Base-by-base conservation (phyloP, 1,140 invertebrate genomes). In the Brachystomella parvula region DNA sequence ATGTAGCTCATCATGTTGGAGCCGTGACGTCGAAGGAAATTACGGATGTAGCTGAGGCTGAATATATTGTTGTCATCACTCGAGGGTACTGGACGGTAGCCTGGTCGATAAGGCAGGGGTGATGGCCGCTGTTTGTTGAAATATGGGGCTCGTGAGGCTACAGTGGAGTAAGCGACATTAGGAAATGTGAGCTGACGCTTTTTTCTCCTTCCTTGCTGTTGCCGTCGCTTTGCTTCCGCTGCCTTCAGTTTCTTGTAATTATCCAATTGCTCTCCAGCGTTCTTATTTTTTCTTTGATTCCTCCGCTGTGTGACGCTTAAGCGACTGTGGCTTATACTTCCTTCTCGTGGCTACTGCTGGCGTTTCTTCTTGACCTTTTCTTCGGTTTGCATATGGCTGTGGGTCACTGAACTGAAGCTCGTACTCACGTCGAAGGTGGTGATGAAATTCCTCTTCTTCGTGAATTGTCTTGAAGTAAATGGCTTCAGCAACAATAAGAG, bases 401-500 rank as follows among this genome's bases (percentile, higher is more conserved):
- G 53, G n/a, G n/a, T 57, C 21, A 47, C 15, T 47, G 58, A n/a
- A 35, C 9, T 60, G 19, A 31, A 60, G 29, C 15, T 59, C 57
- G 24, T 59, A 59, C 3, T 59, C 9, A 39, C 60, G 60, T 17
- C 35, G 60, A 39, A 35, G 39, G 17, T 39, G 64, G 28, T 65
- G 53, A 28, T 44, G 53, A 32, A 24, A 17, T 17, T 65, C 68
- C 24, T 61, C 49, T 21, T 58, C 33, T 33, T 59, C 57, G 6
- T 26, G 12, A 9, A 32, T 3, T 9, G 30, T 59, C 31, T 35
- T 61, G 35, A 67, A 70, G 28, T 49, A 64, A 47, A 57, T 49
- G 0, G 58, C 65, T 59, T 71, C 65, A 17, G 47, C 63, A 3
- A 68, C 28, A 24, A 71, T 47, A 2, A 53, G 32, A 17, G 60